These are phyloP conservation scores for Suricata suricatta DNA, from an alignment of 2,113 vertebrate genomes.

Conservation along the genomic window DNA sequence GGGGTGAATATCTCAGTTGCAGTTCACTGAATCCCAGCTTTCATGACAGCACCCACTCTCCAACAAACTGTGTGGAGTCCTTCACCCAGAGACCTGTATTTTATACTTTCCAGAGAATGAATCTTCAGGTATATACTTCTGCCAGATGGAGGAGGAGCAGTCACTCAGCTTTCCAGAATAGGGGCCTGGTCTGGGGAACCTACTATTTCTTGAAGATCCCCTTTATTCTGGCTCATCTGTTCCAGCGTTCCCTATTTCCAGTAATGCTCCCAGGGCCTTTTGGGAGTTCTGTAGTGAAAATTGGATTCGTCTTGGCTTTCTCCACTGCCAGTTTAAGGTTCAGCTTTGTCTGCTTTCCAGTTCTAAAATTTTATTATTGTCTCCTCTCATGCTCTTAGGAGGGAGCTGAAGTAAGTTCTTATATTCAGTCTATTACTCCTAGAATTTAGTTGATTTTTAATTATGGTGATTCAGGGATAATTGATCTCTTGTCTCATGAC, in stretches of 20 bases:
- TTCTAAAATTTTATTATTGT: background rate
- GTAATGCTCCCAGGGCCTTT: background rate
- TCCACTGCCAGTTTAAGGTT: background rate
- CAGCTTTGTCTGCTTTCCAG: background rate
- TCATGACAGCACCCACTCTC: background rate
- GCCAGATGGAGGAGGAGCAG: background rate
- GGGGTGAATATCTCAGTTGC: background rate
- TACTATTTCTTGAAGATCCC: background rate
- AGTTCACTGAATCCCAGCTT: background rate
- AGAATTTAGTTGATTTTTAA: background rate
- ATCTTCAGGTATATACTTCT: background rate
- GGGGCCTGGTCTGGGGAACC: background rate
- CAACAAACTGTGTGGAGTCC: background rate
- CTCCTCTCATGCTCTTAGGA: background rate
- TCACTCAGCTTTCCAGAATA: background rate
- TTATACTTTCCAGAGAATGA: background rate
- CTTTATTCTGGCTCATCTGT: background rate
- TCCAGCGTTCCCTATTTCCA: background rate
- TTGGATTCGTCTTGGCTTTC: background rate
- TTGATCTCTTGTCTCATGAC: background rate
- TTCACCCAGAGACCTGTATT: background rate
- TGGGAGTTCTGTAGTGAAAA: background rate
- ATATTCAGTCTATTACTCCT: background rate
- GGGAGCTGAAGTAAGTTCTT: background rate
- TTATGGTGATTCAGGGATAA: background rate